phyloP scores from a whole-genome alignment of 2,888 invertebrate species.

The Acrobasis repandana region DNA sequence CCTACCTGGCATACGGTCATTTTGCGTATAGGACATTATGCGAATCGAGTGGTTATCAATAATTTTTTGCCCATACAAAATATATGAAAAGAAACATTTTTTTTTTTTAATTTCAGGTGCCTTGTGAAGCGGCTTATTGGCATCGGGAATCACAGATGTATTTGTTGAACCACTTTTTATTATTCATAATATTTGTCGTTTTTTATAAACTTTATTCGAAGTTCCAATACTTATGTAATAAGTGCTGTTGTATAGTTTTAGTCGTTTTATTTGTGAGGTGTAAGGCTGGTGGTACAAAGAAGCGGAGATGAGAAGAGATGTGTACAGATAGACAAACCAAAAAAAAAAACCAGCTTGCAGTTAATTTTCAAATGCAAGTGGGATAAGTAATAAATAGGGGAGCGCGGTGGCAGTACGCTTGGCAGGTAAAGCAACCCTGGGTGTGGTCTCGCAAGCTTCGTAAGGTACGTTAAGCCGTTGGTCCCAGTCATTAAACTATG shows the following conservation, averaged over 20 bases:
- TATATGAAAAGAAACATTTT: conserved; percentile 14
- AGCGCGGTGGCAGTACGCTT: no score
- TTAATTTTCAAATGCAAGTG: no score
- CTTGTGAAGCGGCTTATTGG: conserved; percentile 40
- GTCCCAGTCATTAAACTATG: no score
- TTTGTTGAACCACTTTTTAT: conserved; percentile 3
- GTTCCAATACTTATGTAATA: background rate
- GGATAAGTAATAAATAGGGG: no score
- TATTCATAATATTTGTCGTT: background rate
- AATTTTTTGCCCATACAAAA: background rate
- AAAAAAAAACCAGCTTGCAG: no score
- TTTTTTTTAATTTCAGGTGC: conserved; percentile 51
- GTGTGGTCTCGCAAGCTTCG: no score
- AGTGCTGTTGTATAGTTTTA: conserved; percentile 14
- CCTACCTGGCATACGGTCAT: no score
- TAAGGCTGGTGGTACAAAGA: background rate
- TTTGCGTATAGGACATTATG: no score
- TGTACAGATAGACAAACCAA: no score
- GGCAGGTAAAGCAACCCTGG: no score
- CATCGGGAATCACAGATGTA: conserved; percentile 7
- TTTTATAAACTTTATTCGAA: background rate
- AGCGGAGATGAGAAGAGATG: background rate
- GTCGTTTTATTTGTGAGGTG: background rate
- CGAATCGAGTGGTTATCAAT: no score
- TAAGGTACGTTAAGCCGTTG: no score